phyloP scores from a whole-genome alignment of 2,113 vertebrate species.

The Ancistrus triradiatus region DNA sequence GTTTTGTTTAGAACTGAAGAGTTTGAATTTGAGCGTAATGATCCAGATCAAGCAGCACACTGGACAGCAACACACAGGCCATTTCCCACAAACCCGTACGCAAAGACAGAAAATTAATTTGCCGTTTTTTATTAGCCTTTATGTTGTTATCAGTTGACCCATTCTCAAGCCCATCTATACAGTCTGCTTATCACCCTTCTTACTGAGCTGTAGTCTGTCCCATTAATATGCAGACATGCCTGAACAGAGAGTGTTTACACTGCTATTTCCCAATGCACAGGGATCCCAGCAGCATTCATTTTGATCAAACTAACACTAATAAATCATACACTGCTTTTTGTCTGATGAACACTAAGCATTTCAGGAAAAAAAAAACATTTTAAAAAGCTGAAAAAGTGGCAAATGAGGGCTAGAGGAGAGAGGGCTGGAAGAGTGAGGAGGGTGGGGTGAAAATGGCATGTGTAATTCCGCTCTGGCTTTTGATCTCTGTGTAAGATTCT shows the following conservation, averaged over 20 bases:
- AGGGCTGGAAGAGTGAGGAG: conserved; percentile 37
- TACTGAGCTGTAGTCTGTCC: conserved; percentile 51
- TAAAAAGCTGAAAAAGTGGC: conserved; percentile 10
- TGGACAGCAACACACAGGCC: neutral
- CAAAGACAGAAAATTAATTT: neutral
- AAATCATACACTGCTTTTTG: conserved; percentile 97
- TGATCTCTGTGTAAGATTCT: conserved; percentile 98
- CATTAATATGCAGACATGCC: conserved; percentile 64
- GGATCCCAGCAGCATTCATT: conserved; percentile 81
- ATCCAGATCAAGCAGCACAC: too few species aligned
- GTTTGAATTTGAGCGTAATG: too few species aligned
- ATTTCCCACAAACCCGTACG: conserved; percentile 7
- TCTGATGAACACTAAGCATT: conserved; percentile 88
- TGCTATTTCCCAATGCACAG: conserved; percentile 86
- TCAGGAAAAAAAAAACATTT: conserved; percentile 60
- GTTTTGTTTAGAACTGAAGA: neutral
- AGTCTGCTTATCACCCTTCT: conserved; percentile 57
- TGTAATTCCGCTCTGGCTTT: conserved; percentile 93
- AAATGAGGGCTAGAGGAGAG: conserved; percentile 4
- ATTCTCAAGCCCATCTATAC: conserved; percentile 29
- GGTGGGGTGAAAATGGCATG: conserved; percentile 78
- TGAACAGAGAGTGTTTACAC: conserved; percentile 76
- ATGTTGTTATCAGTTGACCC: conserved; percentile 37
- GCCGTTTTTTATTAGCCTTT: conserved; percentile 24
- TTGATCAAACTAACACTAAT: conserved; percentile 91